A percentile compares a stretch with the other conserved stretches of the same genome.
These are phyloP conservation scores for Poeciliopsis turneri DNA, from an alignment of 2,797 vertebrate species.

Conservation along the genomic window DNA sequence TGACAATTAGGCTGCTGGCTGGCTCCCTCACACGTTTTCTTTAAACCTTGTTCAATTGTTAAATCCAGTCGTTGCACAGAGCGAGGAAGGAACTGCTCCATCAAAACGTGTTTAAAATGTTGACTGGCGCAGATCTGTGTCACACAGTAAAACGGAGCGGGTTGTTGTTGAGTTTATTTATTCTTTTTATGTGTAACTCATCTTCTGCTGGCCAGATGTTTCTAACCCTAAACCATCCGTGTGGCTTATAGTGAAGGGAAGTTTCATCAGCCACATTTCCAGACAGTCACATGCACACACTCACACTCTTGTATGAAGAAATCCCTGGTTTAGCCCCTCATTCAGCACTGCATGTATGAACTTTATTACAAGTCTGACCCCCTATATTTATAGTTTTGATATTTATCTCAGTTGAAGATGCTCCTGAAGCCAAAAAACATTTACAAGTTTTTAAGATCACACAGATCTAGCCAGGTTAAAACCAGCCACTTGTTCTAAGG, in stretches of 20 bases:
- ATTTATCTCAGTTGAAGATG: not conserved
- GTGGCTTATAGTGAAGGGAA: conserved; percentile 46
- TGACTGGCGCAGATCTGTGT: conserved; percentile 16
- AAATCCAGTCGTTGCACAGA: conserved; percentile 36
- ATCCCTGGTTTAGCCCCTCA: not conserved
- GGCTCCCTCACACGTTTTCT: conserved; percentile 39
- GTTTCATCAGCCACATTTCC: conserved; percentile 52
- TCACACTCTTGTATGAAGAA: not conserved
- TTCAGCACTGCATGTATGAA: not conserved
- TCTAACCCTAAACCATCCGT: conserved; percentile 38
- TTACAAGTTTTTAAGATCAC: not conserved
- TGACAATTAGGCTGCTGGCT: conserved; percentile 57
- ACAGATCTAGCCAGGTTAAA: not conserved
- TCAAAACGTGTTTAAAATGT: conserved; percentile 24
- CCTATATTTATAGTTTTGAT: not conserved
- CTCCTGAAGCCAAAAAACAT: not conserved
- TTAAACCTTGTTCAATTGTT: conserved; percentile 40
- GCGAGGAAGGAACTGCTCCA: conserved; percentile 14
- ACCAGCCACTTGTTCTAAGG: too few relatives aligned
- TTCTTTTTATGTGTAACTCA: conserved; percentile 14
- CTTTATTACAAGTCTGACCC: not conserved
- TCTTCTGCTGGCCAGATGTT: conserved; percentile 57
- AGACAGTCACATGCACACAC: conserved; percentile 48
- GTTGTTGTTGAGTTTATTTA: conserved; percentile 2
- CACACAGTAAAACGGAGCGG: not conserved